Evolutionary conservation across 2,888 invertebrate species (phyloP), one percentile per base, ranked within the genome.

Genomic region (Carterocephalus palaemon): DNA sequence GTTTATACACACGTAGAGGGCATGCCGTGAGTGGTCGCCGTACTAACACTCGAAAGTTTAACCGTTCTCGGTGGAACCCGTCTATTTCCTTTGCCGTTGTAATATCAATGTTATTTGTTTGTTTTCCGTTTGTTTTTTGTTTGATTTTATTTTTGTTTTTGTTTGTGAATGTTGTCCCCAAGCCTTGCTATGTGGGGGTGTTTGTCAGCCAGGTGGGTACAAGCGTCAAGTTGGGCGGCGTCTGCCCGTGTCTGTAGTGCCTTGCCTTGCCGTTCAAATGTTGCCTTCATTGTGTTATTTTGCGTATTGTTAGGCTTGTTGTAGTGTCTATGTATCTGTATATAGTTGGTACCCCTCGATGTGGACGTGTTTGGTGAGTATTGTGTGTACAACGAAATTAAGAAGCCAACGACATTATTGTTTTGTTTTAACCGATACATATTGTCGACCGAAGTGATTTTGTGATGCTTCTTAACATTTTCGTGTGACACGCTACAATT

Each of bases 281-380:
- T 64, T 66, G 80, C 78, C 77, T 79, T 72, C 67, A 59, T 69
- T 83, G 76, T 81, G 70, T 83, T 84, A 67, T 69, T 75, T 84
- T 85, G 85, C 84, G 79, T 77, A 56, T 49, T 68, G 79, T 73
- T 82, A 84, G 85, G 85, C 85, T 85, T 85, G 76, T 71, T 75
- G 84, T 82, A 82, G 82, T 74, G 72, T 77, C 75, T 47, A 43
- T 61, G 57, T 68, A 68, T 59, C 53, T 80, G 76, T 81, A 75
- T 71, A 71, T 75, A 78, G 70, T 61, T 45, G 64, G 59, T 58
- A 58, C 59, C 58, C 62, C 58, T 60, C 54, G 64, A 51, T 32
- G 62, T 67, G 50, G 58, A 64, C 49, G n/a, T 49, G 12, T 29
- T 34, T 57, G 82, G 84, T 83, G 64, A 84, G 84, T 85, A 82